Conservation (phyloP, 2,113 vertebrate genomes). For the Hypomesus transpacificus region DNA sequence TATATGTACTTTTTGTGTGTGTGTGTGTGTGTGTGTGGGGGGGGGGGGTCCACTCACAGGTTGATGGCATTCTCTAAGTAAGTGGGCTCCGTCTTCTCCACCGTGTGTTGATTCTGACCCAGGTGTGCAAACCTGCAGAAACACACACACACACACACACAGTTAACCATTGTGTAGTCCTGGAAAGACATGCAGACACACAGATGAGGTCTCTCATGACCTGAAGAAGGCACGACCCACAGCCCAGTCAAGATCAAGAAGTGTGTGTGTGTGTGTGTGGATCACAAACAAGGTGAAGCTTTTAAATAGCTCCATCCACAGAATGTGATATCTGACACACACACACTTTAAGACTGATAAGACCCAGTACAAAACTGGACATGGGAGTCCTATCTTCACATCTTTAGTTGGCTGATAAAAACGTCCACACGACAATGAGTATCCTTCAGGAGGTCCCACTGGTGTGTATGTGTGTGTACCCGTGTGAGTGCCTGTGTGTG, state of each 20-base stretch:
- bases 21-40: slow-evolving; percentile 9
- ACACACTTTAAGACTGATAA: background rate
- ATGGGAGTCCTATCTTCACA: background rate
- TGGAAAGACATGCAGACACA: background rate
- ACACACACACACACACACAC: background rate
- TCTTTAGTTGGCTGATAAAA: background rate
- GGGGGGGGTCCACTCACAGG: slow-evolving; percentile 78
- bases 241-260: too few species aligned
- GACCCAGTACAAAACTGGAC: background rate
- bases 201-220: background rate
- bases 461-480: background rate
- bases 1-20: background rate
- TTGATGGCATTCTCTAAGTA: slow-evolving; percentile 77
- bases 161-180: background rate
- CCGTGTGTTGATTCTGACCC: slow-evolving; percentile 85
- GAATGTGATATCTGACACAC: background rate
- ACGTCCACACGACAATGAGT: background rate
- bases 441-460: background rate
- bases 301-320: background rate
- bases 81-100: slow-evolving; percentile 74
- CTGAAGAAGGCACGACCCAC: too few species aligned
- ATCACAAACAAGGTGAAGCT: background rate
- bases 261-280: background rate
- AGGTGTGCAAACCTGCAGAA: slow-evolving; percentile 84
- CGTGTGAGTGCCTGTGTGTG: background rate